Evolutionary conservation across 1,140 invertebrate species (phyloP).

Genomic region (Rhyacophila brunnea): DNA sequence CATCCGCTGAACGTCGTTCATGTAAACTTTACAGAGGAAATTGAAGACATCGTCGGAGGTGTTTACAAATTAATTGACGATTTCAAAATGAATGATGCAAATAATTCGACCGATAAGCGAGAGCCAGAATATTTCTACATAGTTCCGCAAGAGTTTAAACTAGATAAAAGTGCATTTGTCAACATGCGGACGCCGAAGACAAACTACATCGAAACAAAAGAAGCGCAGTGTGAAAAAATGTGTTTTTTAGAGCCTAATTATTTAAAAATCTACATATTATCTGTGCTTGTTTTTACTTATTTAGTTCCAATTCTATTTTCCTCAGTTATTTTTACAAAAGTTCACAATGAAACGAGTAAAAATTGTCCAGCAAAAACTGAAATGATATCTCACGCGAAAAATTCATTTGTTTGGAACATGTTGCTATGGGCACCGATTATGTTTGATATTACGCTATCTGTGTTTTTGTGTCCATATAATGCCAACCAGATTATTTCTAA

Average conservation of each 20-base stretch:
- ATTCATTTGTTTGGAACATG: slow-evolving; percentile 45
- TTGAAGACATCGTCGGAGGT: no score
- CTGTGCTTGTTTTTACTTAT: slow-evolving; percentile 42
- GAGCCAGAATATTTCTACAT: no score
- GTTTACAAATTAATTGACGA: no score
- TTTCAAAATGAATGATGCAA: no score
- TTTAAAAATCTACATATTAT: slow-evolving; percentile 44
- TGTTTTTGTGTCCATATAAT: slow-evolving; percentile 46
- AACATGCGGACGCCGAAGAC: no score
- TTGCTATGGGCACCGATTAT: slow-evolving; percentile 50
- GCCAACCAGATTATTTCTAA: slow-evolving; percentile 42
- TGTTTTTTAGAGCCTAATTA: slow-evolving; percentile 45
- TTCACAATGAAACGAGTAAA: background rate
- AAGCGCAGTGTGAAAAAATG: slow-evolving; percentile 41
- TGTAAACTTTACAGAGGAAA: no score
- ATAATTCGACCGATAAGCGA: no score
- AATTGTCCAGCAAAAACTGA: slow-evolving; percentile 21
- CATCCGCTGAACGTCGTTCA: no score
- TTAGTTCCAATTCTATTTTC: slow-evolving; percentile 48
- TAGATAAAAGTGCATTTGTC: no score
- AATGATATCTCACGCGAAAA: slow-evolving; percentile 43
- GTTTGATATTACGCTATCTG: slow-evolving; percentile 47
- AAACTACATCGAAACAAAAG: slow-evolving; percentile 2
- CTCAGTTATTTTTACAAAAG: slow-evolving; percentile 45
- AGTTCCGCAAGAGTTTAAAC: no score